phyloP scores from a whole-genome alignment of 2,113 vertebrate genomes.

The western clawed frog (Xenopus tropicalis) region UCB_Xtro_10.0 CM004444.2:154502001-154502500 shows the following conservation, averaged over 20 bases:
- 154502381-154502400: constrained; percentile 75
- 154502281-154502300: neutral
- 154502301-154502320: constrained; percentile 37
- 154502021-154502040: constrained; percentile 58
- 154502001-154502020: constrained; percentile 69
- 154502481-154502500: constrained; percentile 89
- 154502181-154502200: neutral
- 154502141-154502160: constrained; percentile 52
- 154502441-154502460: constrained; percentile 93
- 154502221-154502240: neutral
- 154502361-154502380: constrained; percentile 69
- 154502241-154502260: neutral
- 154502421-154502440: constrained; percentile 93
- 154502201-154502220: neutral
- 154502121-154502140: constrained; percentile 46
- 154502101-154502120: constrained; percentile 56
- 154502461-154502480: constrained; percentile 93
- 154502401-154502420: constrained; percentile 79
- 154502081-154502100: constrained; percentile 63
- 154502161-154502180: constrained; percentile 32
- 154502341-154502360: constrained; percentile 72
- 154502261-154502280: neutral
- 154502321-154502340: constrained; percentile 74
- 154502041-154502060: constrained; percentile 54
- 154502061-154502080: constrained; percentile 56